Evolutionary conservation across 2,888 invertebrate genomes (phyloP).

Genomic region (Nemotelus nigrinus): DNA sequence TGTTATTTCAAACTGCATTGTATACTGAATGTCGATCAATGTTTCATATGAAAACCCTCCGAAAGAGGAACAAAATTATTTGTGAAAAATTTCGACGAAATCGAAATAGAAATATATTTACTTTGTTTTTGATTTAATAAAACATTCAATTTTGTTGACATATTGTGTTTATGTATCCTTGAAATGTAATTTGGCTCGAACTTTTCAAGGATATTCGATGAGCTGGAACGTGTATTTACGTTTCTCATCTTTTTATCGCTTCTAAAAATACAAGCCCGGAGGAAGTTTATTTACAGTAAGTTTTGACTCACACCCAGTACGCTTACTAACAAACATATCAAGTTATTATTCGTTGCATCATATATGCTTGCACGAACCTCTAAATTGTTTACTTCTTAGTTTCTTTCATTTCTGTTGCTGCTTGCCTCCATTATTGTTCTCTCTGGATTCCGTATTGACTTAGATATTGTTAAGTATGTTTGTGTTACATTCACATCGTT

Average conservation of each 20-base stretch:
- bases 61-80: neutral
- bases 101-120: neutral
- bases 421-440: conserved; percentile 1
- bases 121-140: conserved; percentile 36
- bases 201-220: neutral
- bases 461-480: conserved; percentile 38
- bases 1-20: no score
- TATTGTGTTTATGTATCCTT: neutral
- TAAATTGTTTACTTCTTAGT: neutral
- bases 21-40: no score
- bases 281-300: no score
- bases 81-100: neutral
- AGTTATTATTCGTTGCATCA: no score
- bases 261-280: no score
- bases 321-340: no score
- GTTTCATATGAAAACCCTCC: neutral
- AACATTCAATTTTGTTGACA: conserved; percentile 6
- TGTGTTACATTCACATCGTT: conserved; percentile 5
- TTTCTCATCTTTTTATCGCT: no score
- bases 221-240: no score
- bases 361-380: no score
- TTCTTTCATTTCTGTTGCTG: neutral
- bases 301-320: no score
- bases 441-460: conserved; percentile 27
- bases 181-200: neutral